phyloP scores from a whole-genome alignment of 1,140 invertebrate species.

The Habropoda laboriosa region DNA sequence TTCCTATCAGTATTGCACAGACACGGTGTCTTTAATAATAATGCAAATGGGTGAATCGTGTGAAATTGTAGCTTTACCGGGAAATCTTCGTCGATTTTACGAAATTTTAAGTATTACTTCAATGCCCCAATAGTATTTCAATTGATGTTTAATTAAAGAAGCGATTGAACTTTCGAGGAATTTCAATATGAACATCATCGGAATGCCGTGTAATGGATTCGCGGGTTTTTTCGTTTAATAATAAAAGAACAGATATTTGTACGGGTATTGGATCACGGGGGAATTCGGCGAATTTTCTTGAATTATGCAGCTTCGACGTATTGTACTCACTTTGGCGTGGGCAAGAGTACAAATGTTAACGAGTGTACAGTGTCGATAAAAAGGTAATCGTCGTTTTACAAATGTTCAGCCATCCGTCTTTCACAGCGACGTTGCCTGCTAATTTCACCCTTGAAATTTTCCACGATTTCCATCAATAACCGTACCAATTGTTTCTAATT shows the following conservation, averaged over 20 bases:
- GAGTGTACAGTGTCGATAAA: no score
- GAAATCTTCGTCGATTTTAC: not conserved
- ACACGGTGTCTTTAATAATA: no score
- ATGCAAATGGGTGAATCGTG: no score
- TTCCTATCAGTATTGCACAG: no score
- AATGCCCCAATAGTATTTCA: not conserved
- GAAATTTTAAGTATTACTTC: not conserved
- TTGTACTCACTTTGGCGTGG: not conserved
- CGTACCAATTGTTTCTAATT: not conserved
- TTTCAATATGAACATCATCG: constrained; percentile 10
- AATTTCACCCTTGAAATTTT: not conserved
- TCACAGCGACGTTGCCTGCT: not conserved
- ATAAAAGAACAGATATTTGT: not conserved
- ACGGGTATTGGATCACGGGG: not conserved
- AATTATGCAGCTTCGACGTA: not conserved
- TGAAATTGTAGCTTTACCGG: no score
- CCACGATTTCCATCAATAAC: not conserved
- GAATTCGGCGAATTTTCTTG: not conserved
- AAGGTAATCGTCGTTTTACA: not conserved
- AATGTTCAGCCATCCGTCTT: not conserved
- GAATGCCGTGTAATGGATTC: not conserved
- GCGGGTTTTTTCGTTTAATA: constrained; percentile 5
- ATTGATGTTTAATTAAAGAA: constrained; percentile 2
- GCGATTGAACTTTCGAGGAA: not conserved
- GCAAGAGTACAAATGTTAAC: not conserved